Evolutionary conservation across 64 coral and sea anemone species (phyloP), one percentile per base, ranked within the genome.

Genomic region (Montipora foliosa): DNA sequence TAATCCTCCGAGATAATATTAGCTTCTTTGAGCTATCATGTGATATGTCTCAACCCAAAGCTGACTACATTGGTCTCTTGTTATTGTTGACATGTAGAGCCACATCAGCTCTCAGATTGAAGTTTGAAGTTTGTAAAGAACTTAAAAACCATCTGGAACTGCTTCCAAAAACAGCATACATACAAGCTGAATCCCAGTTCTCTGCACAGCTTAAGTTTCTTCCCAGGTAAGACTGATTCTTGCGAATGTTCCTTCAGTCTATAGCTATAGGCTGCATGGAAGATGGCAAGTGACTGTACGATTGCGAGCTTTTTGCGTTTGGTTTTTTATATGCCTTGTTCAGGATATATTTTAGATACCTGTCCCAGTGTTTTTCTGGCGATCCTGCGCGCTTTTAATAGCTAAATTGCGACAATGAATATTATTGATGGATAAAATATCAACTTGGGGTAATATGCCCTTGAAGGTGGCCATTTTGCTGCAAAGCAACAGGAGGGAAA

Each of bases 101-200:
- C n/a, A 99, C 98, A 0, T 96, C 98, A 60, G 98, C 98, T 4
- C 88, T 99, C 44, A 89, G 95, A 82, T 75, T 99, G 22, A 99
- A 99, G 84, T 99, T 99, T 92, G 98, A 99, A 93, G 98, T 99
- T 25, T 99, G 98, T 94, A 99, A 99, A 58, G 98, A 99, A 83
- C 80, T 99, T n/a, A 96, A 80, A 67, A 96, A 92, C 81, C 98
- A 99, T 13, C 69, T 99, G 44, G 98, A 99, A 21, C 55, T 99
- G 51, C 48, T 99, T 47, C 98, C 98, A n/a, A 99, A 96, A 75
- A 99, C 94, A 51, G 98, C 98, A 6, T 99, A 99, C 89, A 94
- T 99, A 46, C 98, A 99, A 22, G 98, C 98, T 15, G 92, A 93
- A 53, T 99, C 98, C 25, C 98, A 99, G 80, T 99, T 99, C 87